Evolutionary conservation across 2,888 invertebrate genomes (phyloP), one percentile per base, ranked within the genome.

Genomic region (Cheilosia soror): DNA sequence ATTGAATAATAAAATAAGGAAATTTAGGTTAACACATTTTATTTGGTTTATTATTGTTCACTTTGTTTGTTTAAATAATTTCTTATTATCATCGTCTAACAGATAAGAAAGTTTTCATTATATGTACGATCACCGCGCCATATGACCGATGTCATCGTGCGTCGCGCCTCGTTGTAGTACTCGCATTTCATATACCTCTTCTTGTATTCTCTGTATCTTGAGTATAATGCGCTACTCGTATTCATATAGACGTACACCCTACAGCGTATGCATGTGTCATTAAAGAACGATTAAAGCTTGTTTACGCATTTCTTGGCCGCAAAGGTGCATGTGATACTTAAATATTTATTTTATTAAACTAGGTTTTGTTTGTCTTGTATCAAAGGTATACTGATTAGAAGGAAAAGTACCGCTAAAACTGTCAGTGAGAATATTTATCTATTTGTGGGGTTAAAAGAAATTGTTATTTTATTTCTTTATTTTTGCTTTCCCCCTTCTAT

Each of bases 21-120:
- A 73, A 83, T 78, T 66, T 83, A 79, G 83, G 83, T 83, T 79
- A 83, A 79, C 53, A 63, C 44, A 79, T 78, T 77, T 82, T 47
- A 25, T 53, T 68, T 60, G 20, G 9, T 47, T 68, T 65, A 33
- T 72, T 71, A 15, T 57, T 55, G 55, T 40, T 37, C 65, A 29
- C 58, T 60, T 71, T 82, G 53, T 76, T 71, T 69, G 63, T 69
- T 72, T 72, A 71, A 71, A 77, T 77, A 40, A 76, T 60, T 77
- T 63, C 58, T 47, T 55, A 44, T 82, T 77, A 82, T 82, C 77
- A 82, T 60, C 51, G 47, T 13, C 44, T 20, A 66, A 25, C 9
- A 72, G 83, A 83, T 83, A 73, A 83, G 78, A 68, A 66, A 44
- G 33, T 69, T 55, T 60, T n/a, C n/a, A 60, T 37, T 62, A 20